These are phyloP conservation scores for Centropristis striata DNA, from an alignment of 2,113 vertebrate species.

Conservation along the genomic window DNA sequence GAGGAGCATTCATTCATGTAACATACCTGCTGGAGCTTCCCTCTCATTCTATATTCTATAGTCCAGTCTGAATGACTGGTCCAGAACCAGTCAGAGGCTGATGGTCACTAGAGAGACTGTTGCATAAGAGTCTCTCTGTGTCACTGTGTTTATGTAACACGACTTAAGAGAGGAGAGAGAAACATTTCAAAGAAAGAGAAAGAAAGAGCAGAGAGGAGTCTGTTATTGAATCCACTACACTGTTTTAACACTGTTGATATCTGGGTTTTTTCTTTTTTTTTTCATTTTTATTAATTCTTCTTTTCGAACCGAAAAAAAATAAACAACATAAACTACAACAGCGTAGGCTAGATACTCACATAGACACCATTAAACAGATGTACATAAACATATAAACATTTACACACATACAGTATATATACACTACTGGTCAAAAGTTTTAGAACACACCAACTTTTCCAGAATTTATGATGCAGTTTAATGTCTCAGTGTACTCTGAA, in stretches of 20 bases:
- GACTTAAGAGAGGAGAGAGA: slow-evolving; percentile 44
- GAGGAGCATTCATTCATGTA: slow-evolving; percentile 15
- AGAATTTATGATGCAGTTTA: too few relatives aligned
- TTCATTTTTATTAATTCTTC: too few relatives aligned
- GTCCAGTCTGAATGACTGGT: not conserved
- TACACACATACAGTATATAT: too few relatives aligned
- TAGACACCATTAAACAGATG: too few relatives aligned
- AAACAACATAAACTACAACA: too few relatives aligned
- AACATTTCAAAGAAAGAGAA: slow-evolving; percentile 29
- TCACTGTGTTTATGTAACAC: slow-evolving; percentile 70
- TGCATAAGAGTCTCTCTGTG: slow-evolving; percentile 64
- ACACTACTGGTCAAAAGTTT: too few relatives aligned
- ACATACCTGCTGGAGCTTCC: not conserved
- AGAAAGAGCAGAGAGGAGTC: not conserved
- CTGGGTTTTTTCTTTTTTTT: not conserved
- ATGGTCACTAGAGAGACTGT: slow-evolving; percentile 49
- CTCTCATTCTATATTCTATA: not conserved
- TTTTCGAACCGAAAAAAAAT: too few relatives aligned
- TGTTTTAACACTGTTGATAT: not conserved
- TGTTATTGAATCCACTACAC: not conserved
- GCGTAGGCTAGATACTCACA: too few relatives aligned
- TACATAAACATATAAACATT: too few relatives aligned
- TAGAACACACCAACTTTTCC: too few relatives aligned
- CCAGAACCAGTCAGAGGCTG: slow-evolving; percentile 52
- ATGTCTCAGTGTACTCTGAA: too few relatives aligned